Percentiles rank a stretch among this genome's conserved stretches.
These are phyloP conservation scores for Ibycter americanus DNA, from an alignment of 2,797 vertebrate species.

Conservation along the genomic window DNA sequence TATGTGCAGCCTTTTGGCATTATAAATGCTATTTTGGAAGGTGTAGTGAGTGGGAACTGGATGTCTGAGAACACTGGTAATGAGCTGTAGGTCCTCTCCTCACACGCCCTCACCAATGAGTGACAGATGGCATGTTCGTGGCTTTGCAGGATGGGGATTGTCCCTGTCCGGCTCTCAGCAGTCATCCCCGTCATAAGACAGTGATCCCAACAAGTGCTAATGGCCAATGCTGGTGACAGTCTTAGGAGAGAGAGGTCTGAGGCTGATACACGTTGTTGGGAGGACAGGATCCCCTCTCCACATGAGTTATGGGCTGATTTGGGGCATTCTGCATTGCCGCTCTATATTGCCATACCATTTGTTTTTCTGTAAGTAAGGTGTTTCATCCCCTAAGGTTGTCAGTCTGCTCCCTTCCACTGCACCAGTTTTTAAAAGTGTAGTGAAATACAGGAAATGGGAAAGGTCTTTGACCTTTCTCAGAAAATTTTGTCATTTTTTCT, in stretches of 20 bases:
- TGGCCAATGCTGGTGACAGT: background rate
- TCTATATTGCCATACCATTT: background rate
- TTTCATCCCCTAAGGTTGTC: background rate
- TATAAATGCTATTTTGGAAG: background rate
- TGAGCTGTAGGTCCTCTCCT: background rate
- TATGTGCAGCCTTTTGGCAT: background rate
- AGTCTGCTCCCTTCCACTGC: background rate
- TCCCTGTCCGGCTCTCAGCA: background rate
- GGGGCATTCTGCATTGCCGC: background rate
- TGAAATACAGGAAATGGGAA: background rate
- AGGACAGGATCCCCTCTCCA: background rate
- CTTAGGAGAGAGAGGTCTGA: background rate
- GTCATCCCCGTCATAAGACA: accelerated
- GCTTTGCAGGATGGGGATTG: background rate
- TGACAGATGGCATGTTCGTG: background rate
- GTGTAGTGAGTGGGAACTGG: background rate
- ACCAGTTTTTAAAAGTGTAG: background rate
- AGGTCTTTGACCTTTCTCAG: background rate
- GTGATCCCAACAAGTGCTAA: background rate
- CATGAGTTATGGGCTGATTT: background rate
- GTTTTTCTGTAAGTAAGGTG: background rate
- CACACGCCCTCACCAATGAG: accelerated
- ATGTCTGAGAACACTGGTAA: background rate
- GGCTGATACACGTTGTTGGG: accelerated
- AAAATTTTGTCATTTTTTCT: background rate